Percentiles rank a stretch among this genome's conserved stretches.
These are phyloP conservation scores for Gerris lacustris DNA, from an alignment of 2,888 invertebrate species.

Conservation along the genomic window DNA sequence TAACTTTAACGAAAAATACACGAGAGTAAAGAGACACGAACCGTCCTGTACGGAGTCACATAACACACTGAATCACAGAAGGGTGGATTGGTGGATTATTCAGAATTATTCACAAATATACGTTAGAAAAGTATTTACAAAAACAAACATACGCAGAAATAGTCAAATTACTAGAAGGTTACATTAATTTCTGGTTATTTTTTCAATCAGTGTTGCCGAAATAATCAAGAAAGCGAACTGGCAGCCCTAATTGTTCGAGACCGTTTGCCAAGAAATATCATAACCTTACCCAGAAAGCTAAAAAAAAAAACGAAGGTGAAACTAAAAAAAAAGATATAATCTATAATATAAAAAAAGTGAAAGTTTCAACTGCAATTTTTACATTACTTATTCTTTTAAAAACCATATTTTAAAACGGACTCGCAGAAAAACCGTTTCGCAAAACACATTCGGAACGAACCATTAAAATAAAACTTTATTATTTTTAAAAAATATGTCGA, in stretches of 20 bases:
- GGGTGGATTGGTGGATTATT: no score
- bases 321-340: not conserved
- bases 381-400: not conserved
- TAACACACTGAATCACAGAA: no score
- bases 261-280: not conserved
- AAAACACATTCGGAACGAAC: not conserved
- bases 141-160: not conserved
- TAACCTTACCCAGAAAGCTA: not conserved
- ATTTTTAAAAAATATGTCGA: not conserved
- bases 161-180: not conserved
- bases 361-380: conserved; percentile 1
- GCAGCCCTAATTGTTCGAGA: not conserved
- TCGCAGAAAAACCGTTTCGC: not conserved
- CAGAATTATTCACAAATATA: not conserved
- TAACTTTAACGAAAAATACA: conserved; percentile 20
- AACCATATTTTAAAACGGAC: not conserved
- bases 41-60: no score
- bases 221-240: not conserved
- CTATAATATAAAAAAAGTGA: conserved; percentile 1
- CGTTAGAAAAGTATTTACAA: not conserved
- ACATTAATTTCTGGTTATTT: not conserved
- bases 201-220: not conserved
- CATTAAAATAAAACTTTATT: not conserved
- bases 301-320: not conserved
- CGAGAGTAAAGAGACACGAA: not conserved